Evolutionary conservation across 2,797 vertebrate genomes (phyloP), one percentile per base, ranked within the genome.

Genomic region (Lepilemur ruficaudatus): DNA sequence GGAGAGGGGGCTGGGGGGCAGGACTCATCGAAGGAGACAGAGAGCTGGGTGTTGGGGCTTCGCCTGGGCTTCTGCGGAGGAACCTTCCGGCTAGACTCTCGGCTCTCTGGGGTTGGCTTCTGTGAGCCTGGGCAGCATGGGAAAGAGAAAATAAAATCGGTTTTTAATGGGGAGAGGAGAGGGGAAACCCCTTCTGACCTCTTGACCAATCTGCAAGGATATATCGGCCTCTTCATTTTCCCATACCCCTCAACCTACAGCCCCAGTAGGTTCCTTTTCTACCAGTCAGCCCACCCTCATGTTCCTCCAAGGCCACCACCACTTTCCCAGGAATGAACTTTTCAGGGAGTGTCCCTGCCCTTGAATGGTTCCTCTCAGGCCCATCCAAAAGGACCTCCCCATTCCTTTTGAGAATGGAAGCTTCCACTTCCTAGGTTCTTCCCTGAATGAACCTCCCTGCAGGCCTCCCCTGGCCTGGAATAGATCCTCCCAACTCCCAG

Each of bases 11-110:
- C 95, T 98, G 99, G 38, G 97, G 99, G 85, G 7, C 97, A 97
- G 15, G 97, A 63, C 79, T 98, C 98, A 4, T 98, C 98, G 0
- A 98, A 98, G 69, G 98, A 98, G 50, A 98, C 98, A 0, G 99
- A 98, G 17, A 99, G 99, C 97, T 99, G 99, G 80, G 99, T 99
- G 98, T 99, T 99, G 73, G 99, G 99, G 98, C 99, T 99, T 82
- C 99, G 98, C 92, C 99, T 99, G 48, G 99, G 99, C 94, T 99
- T 99, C 96, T 99, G 98, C 0, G 99, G 99, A 65, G 99, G 99
- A 50, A 99, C 98, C 98, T 99, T 99, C 96, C 99, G 99, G 57
- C 98, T 95, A 1, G 98, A 97, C 35, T 99, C 98, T 2, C 96
- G 97, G 96, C 35, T 98, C 98, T 96, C 99, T 89, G 98, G 98